These are phyloP conservation scores for Microctonus hyperodae DNA, from an alignment of 2,888 invertebrate genomes.

Conservation along the genomic window DNA sequence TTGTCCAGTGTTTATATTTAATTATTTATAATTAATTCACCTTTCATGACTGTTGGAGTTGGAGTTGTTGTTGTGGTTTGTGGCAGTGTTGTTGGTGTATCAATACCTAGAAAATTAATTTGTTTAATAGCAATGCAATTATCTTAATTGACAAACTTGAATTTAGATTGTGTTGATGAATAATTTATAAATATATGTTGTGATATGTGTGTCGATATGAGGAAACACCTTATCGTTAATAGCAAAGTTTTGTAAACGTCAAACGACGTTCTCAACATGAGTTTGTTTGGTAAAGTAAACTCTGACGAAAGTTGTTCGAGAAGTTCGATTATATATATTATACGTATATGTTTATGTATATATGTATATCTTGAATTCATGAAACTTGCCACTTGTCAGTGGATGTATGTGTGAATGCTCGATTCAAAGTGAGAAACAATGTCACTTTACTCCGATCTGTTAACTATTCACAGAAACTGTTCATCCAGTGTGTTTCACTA, in stretches of 20 bases:
- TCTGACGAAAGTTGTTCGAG: slow-evolving; percentile 9
- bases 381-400: slow-evolving; percentile 29
- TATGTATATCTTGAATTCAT: not conserved
- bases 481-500: slow-evolving; percentile 12
- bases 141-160: not conserved
- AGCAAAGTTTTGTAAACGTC: slow-evolving; percentile 12
- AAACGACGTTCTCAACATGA: not conserved
- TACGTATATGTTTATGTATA: too few species aligned
- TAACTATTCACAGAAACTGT: slow-evolving; percentile 27
- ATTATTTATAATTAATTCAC: too few species aligned
- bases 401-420: not conserved
- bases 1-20: not conserved
- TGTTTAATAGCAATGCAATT: not conserved
- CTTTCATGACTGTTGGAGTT: slow-evolving; percentile 44
- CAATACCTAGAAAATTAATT: slow-evolving; percentile 48
- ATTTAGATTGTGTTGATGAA: not conserved
- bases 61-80: slow-evolving; percentile 44
- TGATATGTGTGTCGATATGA: not conserved
- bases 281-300: slow-evolving; percentile 17
- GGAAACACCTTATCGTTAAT: not conserved
- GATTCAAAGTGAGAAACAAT: slow-evolving; percentile 27
- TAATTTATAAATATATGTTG: not conserved
- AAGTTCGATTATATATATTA: too few species aligned
- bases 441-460: slow-evolving; percentile 21
- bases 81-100: slow-evolving; percentile 51